These are phyloP conservation scores for Scelioninae gen. 2 DNA, from an alignment of 2,888 invertebrate genomes.

Conservation along the genomic window DNA sequence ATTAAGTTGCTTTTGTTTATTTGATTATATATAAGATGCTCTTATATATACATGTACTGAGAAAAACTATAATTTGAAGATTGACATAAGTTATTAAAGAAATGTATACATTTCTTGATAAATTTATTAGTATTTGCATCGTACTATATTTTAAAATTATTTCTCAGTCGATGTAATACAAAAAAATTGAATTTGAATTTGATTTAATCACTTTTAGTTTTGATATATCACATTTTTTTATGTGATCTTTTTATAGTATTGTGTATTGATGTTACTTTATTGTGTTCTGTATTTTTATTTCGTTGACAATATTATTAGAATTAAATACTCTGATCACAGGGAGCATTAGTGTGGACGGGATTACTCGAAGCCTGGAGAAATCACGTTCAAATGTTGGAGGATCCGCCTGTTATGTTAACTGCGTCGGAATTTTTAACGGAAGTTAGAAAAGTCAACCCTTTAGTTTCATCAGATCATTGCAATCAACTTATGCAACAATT, in stretches of 20 bases:
- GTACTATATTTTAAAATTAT: no score
- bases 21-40: constrained; percentile 30
- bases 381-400: constrained; percentile 70
- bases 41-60: constrained; percentile 18
- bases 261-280: constrained; percentile 54
- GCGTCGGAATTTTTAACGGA: constrained; percentile 70
- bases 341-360: constrained; percentile 72
- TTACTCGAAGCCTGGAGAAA: constrained; percentile 72
- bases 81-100: no score
- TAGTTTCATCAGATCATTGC: constrained; percentile 72
- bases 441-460: constrained; percentile 72
- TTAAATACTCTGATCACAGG: constrained; percentile 65
- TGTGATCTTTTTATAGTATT: constrained; percentile 43
- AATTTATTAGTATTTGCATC: no score
- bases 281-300: constrained; percentile 20
- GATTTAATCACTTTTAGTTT: constrained; percentile 18
- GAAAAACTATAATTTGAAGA: no score
- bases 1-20: constrained; percentile 42
- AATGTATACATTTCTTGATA: no score
- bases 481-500: constrained; percentile 71
- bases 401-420: constrained; percentile 71
- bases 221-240: constrained; percentile 23
- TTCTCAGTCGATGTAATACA: constrained; percentile 15
- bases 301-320: constrained; percentile 28
- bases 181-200: no score